These are phyloP conservation scores for Platycnemis pennipes DNA, from an alignment of 2,888 invertebrate genomes.

Conservation along the genomic window DNA sequence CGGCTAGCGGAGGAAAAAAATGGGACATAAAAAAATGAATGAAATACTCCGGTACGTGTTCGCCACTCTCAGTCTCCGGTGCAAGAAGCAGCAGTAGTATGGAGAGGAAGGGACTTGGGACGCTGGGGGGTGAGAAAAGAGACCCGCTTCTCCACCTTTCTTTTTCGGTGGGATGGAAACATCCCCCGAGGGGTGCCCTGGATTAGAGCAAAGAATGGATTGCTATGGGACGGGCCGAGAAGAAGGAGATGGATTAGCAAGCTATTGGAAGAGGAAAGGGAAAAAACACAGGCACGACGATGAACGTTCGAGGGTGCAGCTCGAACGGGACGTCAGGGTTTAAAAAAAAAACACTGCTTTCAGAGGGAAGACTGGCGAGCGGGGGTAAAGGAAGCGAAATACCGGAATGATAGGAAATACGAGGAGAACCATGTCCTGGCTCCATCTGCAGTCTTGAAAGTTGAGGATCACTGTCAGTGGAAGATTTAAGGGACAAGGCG, in stretches of 20 bases:
- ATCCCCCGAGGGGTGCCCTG: background rate
- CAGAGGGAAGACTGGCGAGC: background rate
- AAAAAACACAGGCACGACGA: background rate
- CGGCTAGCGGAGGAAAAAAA: background rate
- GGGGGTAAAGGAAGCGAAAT: background rate
- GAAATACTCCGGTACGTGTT: background rate
- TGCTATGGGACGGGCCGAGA: background rate
- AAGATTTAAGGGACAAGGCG: background rate
- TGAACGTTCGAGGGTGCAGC: background rate
- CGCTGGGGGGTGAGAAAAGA: background rate
- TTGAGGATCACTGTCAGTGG: background rate
- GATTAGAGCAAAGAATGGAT: conserved; percentile 21
- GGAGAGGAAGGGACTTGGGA: background rate
- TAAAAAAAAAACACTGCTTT: background rate
- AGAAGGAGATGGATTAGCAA: conserved; percentile 9
- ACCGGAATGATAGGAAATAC: background rate
- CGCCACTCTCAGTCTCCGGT: background rate
- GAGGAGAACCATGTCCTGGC: background rate
- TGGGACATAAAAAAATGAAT: background rate
- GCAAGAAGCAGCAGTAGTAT: background rate
- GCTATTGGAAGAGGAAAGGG: background rate
- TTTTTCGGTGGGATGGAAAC: background rate
- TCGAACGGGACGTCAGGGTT: background rate
- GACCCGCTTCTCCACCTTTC: background rate
- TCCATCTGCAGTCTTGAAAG: background rate